Percentiles rank a stretch among this genome's conserved stretches.
Conservation (phyloP, 1,140 invertebrate genomes). For the Conus betulinus region DNA sequence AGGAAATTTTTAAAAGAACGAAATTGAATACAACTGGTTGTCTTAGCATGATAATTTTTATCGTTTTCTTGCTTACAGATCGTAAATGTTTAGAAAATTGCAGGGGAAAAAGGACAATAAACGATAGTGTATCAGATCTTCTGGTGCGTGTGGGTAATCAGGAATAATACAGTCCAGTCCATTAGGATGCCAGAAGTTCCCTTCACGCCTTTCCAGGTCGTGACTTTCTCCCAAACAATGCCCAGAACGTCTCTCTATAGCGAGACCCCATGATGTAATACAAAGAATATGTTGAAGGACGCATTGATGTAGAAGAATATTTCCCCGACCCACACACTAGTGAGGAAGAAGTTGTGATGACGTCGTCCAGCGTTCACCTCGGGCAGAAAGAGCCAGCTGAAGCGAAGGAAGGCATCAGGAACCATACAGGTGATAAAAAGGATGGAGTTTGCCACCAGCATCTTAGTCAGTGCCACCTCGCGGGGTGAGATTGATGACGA, state of each 20-base stretch:
- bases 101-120: no score
- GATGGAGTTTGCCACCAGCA: conserved; percentile 7
- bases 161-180: no score
- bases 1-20: no score
- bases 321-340: not conserved
- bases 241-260: not conserved
- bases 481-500: not conserved
- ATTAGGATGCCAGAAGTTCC: no score
- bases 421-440: not conserved
- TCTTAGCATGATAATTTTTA: no score
- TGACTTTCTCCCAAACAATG: no score
- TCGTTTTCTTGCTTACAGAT: no score
- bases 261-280: conserved; percentile 3
- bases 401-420: not conserved
- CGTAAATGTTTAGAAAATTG: no score
- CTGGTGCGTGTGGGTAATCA: no score
- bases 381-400: not conserved
- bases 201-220: no score
- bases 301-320: not conserved
- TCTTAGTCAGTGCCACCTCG: conserved; percentile 2
- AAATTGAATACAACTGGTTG: no score
- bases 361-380: not conserved
- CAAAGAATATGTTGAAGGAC: not conserved
- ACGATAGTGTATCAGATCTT: no score
- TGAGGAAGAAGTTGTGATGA: not conserved